A percentile compares a stretch with the other conserved stretches of the same genome.
Evolutionary conservation across 2,797 vertebrate genomes (phyloP).

Genomic region (Toxotes lorentzi): DNA sequence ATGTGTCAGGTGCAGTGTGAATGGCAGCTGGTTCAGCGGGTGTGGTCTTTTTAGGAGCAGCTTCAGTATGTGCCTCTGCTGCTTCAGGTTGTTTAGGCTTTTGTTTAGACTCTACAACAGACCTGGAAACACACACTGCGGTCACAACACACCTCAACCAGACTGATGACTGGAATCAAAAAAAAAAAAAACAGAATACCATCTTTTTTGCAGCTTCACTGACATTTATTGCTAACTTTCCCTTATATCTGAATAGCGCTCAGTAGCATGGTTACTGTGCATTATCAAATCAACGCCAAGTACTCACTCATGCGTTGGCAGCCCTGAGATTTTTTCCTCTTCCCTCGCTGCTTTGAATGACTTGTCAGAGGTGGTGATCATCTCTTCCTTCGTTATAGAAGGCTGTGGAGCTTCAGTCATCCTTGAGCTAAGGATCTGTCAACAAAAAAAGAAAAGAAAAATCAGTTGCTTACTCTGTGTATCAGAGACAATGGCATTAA

Average conservation of each 20-base stretch:
- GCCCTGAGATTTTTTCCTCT: constrained; percentile 57
- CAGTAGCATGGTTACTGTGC: neutral
- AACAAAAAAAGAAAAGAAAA: constrained; percentile 20
- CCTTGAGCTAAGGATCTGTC: constrained; percentile 83
- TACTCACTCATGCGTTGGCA: constrained; percentile 70
- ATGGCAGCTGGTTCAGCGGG: constrained; percentile 34
- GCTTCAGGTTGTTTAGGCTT: constrained; percentile 45
- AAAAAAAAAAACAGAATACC: neutral
- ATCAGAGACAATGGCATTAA: neutral
- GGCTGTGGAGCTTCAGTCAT: constrained; percentile 68
- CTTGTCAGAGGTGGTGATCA: constrained; percentile 23
- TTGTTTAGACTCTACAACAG: constrained; percentile 34
- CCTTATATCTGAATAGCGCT: neutral
- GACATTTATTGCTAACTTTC: neutral
- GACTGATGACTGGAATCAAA: neutral
- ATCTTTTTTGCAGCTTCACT: neutral
- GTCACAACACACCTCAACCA: constrained; percentile 31
- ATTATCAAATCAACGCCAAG: constrained; percentile 11
- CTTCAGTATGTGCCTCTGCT: constrained; percentile 14
- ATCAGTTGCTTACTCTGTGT: neutral
- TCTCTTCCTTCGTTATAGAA: constrained; percentile 51
- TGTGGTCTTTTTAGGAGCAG: constrained; percentile 13
- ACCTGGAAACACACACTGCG: constrained; percentile 55
- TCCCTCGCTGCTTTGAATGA: constrained; percentile 41
- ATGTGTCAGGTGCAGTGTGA: constrained; percentile 27